Base-by-base conservation (phyloP, 2,888 invertebrate species). In the Ligdia adustata region DNA sequence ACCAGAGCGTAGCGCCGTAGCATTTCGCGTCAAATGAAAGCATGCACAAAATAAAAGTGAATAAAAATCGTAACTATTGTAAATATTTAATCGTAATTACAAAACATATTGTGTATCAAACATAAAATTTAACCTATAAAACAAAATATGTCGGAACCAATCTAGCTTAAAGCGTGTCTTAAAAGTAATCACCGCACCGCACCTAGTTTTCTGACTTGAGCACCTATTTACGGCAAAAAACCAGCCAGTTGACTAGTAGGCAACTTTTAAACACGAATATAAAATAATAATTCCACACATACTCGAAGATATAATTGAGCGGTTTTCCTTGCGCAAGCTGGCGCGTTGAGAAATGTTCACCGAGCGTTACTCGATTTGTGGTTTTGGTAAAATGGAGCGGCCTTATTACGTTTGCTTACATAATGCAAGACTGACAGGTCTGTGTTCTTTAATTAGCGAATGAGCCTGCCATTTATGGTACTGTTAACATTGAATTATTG, bases 321-420 rank as follows among this genome's bases (percentile, higher is more conserved):
- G 37, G 46, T 43, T 52, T 44, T 53, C 46, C 45, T 60, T 57
- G 52, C 57, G 52, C 47, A 60, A 60, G 41, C 49, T 29, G n/a
- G 38, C 15, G 41, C 48, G 52, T 57, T 57, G 52, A 44, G 55
- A 55, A 57, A 57, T 57, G 49, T 18, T 29, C 45, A 53, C 51
- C 38, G 51, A 53, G 51, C 55, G 49, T 55, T 54, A 50, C 45
- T 45, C 42, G 55, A 47, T 27, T 38, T 42, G 47, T 39, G 41
- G 38, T 60, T 57, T 57, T 33, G 50, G 47, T 50, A 44, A 57
- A 57, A 47, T 60, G 37, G 57, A 55, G 53, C 59, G 38, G 45
- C 15, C 46, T 43, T 24, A 41, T 43, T 45, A 31, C 38, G 31
- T 26, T 24, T 26, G 27, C 37, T 52, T 52, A 49, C 43, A 42